Evolutionary conservation across 2,888 invertebrate genomes (phyloP).

Genomic region (Cosmopolites sordidus): DNA sequence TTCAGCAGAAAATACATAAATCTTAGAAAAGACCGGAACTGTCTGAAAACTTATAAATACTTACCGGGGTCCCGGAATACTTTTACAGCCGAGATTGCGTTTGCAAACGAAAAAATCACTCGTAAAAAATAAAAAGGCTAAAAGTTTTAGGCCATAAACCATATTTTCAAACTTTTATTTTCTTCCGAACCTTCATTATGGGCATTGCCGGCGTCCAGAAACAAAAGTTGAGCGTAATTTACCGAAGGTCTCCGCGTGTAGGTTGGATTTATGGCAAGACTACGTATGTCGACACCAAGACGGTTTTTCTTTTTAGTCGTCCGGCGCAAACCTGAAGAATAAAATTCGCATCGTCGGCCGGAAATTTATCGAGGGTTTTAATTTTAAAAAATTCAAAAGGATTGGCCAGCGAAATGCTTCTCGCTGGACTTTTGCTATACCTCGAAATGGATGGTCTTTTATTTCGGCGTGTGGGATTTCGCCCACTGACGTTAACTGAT

Average conservation of each 20-base stretch:
- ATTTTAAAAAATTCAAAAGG: conserved; percentile 21
- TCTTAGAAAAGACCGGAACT: background rate
- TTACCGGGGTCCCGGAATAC: conserved; percentile 5
- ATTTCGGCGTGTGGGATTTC: background rate
- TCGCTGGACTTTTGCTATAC: background rate
- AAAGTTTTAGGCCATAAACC: conserved; percentile 24
- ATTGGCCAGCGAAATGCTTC: background rate
- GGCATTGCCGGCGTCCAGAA: conserved; percentile 21
- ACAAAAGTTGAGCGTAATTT: conserved; percentile 28
- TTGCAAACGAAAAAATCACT: conserved; percentile 11
- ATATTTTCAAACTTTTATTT: conserved; percentile 28
- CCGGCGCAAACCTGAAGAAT: conserved; percentile 12
- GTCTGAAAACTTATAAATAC: conserved; percentile 7
- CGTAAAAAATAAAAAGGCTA: conserved; percentile 17
- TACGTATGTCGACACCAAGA: conserved; percentile 21
- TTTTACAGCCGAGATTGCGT: conserved; percentile 12
- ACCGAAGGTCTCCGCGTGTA: conserved; percentile 15
- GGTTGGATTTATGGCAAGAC: conserved; percentile 24
- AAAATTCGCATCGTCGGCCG: conserved; percentile 13
- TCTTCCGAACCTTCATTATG: conserved; percentile 25
- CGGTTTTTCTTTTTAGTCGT: conserved; percentile 14
- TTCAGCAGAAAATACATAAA: background rate
- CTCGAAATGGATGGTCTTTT: background rate
- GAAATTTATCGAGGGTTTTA: conserved; percentile 23
- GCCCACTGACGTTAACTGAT: background rate